phyloP scores from a whole-genome alignment of 2,113 vertebrate species.

The Notothenia coriiceps region DNA sequence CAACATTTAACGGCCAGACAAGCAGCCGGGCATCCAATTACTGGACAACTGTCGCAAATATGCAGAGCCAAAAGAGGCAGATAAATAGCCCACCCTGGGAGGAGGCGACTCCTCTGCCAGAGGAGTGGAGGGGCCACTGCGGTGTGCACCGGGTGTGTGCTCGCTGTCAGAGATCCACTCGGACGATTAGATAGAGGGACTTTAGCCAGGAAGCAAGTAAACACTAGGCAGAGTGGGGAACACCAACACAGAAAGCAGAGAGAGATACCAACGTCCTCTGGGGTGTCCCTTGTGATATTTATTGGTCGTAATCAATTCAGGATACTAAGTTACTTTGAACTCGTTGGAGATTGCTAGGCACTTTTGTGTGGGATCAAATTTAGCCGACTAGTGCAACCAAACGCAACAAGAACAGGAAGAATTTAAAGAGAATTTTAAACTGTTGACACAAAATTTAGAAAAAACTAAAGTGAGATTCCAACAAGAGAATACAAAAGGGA shows the following conservation, averaged over 20 bases:
- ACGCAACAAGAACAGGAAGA: neutral
- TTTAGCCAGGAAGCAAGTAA: conserved; percentile 20
- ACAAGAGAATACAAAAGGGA: conserved; percentile 15
- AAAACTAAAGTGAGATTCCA: neutral
- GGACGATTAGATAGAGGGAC: conserved; percentile 44
- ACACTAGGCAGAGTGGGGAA: neutral
- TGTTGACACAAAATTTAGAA: neutral
- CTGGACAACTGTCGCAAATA: conserved; percentile 44
- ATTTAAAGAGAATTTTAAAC: neutral
- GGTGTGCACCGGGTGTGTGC: conserved; percentile 20
- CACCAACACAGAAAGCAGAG: neutral
- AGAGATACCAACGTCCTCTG: neutral
- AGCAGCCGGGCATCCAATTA: conserved; percentile 34
- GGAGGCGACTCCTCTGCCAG: neutral
- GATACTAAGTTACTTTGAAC: too few species aligned
- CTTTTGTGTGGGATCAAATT: too few species aligned
- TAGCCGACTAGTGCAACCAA: neutral
- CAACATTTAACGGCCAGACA: conserved; percentile 32
- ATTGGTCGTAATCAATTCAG: too few species aligned
- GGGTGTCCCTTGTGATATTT: neutral
- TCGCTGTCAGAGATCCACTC: conserved; percentile 39
- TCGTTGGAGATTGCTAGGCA: neutral
- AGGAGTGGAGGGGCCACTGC: conserved; percentile 2
- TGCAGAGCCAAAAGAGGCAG: conserved; percentile 41
- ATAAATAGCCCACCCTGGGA: conserved; percentile 35